Conservation (phyloP, 2,113 vertebrate species). For the Equus quagga region DNA sequence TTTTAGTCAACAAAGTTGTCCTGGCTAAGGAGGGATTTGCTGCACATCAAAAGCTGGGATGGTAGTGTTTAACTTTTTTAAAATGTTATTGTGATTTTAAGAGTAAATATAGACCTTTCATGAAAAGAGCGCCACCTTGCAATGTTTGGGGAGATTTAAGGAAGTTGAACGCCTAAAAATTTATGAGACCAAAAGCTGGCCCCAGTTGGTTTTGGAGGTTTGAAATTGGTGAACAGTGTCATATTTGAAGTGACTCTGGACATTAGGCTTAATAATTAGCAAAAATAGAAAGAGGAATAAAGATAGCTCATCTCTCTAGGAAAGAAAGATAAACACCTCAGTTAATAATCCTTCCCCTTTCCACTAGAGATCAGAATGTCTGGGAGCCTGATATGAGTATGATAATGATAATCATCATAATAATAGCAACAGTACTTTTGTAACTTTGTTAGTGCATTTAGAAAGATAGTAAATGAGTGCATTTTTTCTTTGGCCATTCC, state of each 20-base stretch:
- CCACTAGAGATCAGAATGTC: slow-evolving; percentile 38
- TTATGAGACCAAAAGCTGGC: slow-evolving; percentile 31
- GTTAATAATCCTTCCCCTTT: slow-evolving; percentile 28
- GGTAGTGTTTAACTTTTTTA: slow-evolving; percentile 74
- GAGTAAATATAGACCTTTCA: slow-evolving; percentile 65
- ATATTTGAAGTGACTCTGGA: slow-evolving; percentile 21
- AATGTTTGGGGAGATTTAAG: slow-evolving; percentile 80
- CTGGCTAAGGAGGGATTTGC: background rate
- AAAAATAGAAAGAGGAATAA: slow-evolving; percentile 28
- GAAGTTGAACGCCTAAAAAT: slow-evolving; percentile 77
- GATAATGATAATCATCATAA: background rate
- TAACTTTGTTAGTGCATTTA: slow-evolving; percentile 37
- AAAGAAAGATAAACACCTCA: slow-evolving; percentile 61
- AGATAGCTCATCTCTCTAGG: slow-evolving; percentile 17
- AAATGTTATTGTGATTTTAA: slow-evolving; percentile 78
- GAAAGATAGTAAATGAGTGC: background rate
- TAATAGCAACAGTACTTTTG: slow-evolving; percentile 53
- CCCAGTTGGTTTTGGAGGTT: slow-evolving; percentile 1
- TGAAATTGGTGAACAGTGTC: slow-evolving; percentile 32
- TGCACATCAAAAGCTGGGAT: slow-evolving; percentile 54
- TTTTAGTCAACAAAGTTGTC: slow-evolving; percentile 46
- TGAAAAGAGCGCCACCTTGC: slow-evolving; percentile 91
- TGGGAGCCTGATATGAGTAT: background rate
- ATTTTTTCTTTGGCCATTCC: slow-evolving; percentile 70
- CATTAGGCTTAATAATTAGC: background rate